Conservation (phyloP, 2,888 invertebrate species). For the Cosmopolites sordidus region DNA sequence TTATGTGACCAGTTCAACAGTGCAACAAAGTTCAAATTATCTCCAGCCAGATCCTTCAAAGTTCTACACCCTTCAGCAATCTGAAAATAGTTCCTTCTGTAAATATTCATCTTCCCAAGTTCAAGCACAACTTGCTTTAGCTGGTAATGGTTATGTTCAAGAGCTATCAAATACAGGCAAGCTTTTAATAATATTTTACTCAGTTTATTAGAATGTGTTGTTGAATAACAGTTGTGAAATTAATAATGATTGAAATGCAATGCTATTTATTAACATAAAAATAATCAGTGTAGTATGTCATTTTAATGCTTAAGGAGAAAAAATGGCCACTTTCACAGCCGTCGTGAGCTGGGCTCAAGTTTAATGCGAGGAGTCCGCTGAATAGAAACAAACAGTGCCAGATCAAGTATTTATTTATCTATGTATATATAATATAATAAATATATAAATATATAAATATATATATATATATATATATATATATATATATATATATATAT, state of each 20-base stretch:
- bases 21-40: constrained; percentile 38
- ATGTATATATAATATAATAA: neutral
- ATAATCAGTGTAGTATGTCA: too few relatives aligned
- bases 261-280: too few relatives aligned
- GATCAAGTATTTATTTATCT: too few relatives aligned
- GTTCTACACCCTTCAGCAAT: constrained; percentile 32
- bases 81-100: constrained; percentile 45
- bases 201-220: too few relatives aligned
- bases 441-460: neutral
- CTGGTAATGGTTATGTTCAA: constrained; percentile 14
- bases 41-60: constrained; percentile 36
- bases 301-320: too few relatives aligned
- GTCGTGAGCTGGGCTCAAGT: too few relatives aligned
- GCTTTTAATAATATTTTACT: constrained; percentile 24
- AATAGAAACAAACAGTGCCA: too few relatives aligned
- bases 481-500: neutral
- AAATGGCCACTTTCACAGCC: too few relatives aligned
- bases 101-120: constrained; percentile 36
- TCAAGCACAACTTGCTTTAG: constrained; percentile 21
- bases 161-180: constrained; percentile 31
- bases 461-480: neutral
- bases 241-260: too few relatives aligned
- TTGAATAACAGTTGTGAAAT: too few relatives aligned
- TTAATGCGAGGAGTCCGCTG: too few relatives aligned
- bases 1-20: constrained; percentile 44